Evolutionary conservation across 2,113 vertebrate genomes (phyloP).

Genomic region (Lepus europaeus): DNA sequence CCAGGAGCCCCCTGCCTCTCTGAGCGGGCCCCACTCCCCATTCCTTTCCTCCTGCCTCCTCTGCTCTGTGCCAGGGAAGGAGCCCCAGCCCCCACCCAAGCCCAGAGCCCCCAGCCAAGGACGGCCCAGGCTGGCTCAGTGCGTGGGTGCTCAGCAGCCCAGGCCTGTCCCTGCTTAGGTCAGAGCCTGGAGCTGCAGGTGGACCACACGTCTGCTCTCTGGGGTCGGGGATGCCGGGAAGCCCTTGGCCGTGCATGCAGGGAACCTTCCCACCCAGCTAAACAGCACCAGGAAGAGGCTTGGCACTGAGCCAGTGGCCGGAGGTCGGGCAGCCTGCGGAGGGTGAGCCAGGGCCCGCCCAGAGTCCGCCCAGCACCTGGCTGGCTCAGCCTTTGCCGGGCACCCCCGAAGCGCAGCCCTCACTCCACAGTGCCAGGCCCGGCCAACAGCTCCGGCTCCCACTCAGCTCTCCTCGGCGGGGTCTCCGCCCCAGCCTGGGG

Average conservation of each 20-base stretch:
- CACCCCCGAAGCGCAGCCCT: not conserved
- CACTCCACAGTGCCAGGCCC: fast-evolving
- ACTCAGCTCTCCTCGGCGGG: not conserved
- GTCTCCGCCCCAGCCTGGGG: not conserved
- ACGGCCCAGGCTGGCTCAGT: not conserved
- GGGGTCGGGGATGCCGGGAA: not conserved
- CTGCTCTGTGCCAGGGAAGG: not conserved
- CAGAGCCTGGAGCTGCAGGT: not conserved
- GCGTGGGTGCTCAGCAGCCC: not conserved
- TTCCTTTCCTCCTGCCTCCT: not conserved
- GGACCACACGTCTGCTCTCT: not conserved
- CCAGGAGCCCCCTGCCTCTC: not conserved
- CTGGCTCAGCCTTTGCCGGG: too few relatives aligned
- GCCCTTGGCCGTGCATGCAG: not conserved
- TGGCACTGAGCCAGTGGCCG: not conserved
- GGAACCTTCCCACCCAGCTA: not conserved
- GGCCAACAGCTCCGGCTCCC: not conserved
- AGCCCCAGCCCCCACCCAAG: not conserved
- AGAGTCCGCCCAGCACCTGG: fast-evolving
- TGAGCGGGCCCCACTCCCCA: not conserved
- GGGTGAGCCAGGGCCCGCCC: too few relatives aligned
- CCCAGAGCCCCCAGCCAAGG: not conserved
- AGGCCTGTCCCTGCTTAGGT: not conserved
- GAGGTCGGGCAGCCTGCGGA: not conserved
- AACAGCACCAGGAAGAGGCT: not conserved